Evolutionary conservation across 2,797 vertebrate genomes (phyloP), one percentile per base, ranked within the genome.

Genomic region (Coreius guichenoti): DNA sequence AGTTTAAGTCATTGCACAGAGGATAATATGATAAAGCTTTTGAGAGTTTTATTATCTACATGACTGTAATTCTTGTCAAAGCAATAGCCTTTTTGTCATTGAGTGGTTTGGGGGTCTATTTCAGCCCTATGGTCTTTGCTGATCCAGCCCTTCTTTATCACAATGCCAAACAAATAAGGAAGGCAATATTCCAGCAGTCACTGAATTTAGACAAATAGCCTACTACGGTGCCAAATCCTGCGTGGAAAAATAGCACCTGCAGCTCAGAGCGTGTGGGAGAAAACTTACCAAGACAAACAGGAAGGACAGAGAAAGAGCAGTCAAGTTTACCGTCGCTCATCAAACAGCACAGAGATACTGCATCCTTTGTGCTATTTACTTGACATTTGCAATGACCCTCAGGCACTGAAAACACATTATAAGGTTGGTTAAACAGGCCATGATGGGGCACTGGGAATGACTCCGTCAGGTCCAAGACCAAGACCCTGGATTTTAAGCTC

Each of bases 161-260:
- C 36, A 43, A 70, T 79, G 51, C 78, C 84, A 83, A 61, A 47
- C 61, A 79, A 86, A 86, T 81, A 84, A 54, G 47, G 26, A 47
- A 87, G 65, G 76, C 74, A 33, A 69, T 36, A 39, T 84, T 65
- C 56, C 56, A 51, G 47, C 88, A 78, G 80, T 80, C 68, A 77
- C 45, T 61, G 51, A 73, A 78, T 84, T 77, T 84, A 84, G 84
- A 87, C 45, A 54, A 85, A 73, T 74, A 65, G 84, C 31, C 43
- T 36, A 51, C 39, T 56, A 80, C 6, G 8, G 29, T 56, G 68
- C 26, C 83, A 85, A 31, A 73, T 73, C 54, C 67, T 49, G 39
- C 63, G 56, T 51, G 75, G 83, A 49, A 84, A 80, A 85, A 85
- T 61, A 80, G 77, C 54, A 80, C 77, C 77, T 85, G 69, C 45